Conservation (phyloP, 2,113 vertebrate species). For the Pangasianodon gigas region DNA sequence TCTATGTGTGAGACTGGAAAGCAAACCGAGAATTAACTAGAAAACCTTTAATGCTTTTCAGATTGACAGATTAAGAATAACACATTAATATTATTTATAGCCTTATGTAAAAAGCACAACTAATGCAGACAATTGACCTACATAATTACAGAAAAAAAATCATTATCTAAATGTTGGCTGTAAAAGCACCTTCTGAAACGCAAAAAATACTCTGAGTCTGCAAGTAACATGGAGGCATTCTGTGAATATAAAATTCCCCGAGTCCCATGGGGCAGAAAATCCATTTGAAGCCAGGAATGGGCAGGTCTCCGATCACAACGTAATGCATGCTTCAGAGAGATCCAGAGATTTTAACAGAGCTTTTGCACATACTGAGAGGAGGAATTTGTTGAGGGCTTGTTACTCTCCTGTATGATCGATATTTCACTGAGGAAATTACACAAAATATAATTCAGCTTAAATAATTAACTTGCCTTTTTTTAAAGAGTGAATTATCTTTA, state of each 20-base stretch:
- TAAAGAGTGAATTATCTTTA: background rate
- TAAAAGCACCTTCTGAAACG: background rate
- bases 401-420: background rate
- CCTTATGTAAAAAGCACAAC: background rate
- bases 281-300: slow-evolving; percentile 26
- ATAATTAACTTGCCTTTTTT: background rate
- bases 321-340: slow-evolving; percentile 1
- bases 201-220: background rate
- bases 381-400: background rate
- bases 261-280: slow-evolving; percentile 52
- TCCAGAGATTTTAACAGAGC: slow-evolving; percentile 4
- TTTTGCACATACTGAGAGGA: slow-evolving; percentile 9
- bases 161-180: background rate
- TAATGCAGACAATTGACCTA: background rate
- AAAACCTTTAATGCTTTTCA: background rate
- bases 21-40: background rate
- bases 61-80: background rate
- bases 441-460: background rate
- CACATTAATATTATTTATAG: slow-evolving; percentile 8
- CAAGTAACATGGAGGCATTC: background rate
- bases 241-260: slow-evolving; percentile 21
- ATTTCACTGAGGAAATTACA: background rate
- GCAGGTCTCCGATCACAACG: background rate
- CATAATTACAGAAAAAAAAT: background rate
- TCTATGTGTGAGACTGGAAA: background rate